These are phyloP conservation scores for Bolinopsis microptera DNA, from an alignment of 37 sponge, comb jelly and placozoan species.

Conservation along the genomic window DNA sequence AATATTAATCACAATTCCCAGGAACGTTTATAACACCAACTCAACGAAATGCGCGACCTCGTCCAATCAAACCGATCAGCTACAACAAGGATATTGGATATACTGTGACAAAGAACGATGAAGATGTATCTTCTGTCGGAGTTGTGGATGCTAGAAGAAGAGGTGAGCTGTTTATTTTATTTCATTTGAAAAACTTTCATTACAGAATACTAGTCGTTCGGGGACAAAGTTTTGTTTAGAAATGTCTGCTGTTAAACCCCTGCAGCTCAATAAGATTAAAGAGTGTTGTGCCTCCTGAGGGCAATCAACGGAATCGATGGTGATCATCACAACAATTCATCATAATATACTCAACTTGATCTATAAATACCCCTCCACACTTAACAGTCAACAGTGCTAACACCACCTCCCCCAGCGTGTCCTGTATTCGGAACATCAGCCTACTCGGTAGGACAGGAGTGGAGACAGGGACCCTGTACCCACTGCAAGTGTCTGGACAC, in stretches of 20 bases:
- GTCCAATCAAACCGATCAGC: background rate
- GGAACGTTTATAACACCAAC: background rate
- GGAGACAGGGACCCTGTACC: slow-evolving; percentile 34
- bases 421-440: slow-evolving; percentile 1
- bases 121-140: background rate
- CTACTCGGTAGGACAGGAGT: slow-evolving; percentile 18
- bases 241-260: too few species aligned
- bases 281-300: too few species aligned
- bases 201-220: background rate
- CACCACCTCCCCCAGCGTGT: too few species aligned
- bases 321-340: too few species aligned
- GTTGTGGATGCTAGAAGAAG: background rate
- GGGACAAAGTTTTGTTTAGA: too few species aligned
- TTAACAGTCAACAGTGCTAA: too few species aligned
- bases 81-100: background rate
- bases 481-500: slow-evolving; percentile 7
- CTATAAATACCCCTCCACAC: too few species aligned
- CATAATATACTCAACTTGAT: too few species aligned
- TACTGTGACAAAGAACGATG: background rate
- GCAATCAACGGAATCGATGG: too few species aligned
- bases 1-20: too few species aligned
- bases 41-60: background rate
- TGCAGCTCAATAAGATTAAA: background rate
- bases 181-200: background rate
- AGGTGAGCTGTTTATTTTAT: background rate